A percentile compares a stretch with the other conserved stretches of the same genome.
phyloP scores from a whole-genome alignment of 2,113 vertebrate species.

The Gobio gobio region DNA sequence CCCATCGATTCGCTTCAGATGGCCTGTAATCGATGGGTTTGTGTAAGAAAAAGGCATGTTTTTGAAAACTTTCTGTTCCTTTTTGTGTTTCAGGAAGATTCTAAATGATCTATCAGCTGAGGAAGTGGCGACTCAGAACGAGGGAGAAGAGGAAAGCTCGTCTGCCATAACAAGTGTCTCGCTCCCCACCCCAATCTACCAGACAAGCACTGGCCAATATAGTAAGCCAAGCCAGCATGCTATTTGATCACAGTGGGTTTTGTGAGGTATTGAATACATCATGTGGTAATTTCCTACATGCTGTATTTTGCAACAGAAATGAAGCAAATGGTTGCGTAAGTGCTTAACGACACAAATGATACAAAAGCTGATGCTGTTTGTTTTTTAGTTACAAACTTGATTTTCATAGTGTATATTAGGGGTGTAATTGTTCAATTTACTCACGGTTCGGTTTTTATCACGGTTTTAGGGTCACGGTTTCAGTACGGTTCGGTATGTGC shows the following conservation, averaged over 20 bases:
- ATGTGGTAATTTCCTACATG: slow-evolving; percentile 11
- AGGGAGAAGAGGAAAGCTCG: slow-evolving; percentile 91
- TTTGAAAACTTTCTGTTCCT: slow-evolving; percentile 14
- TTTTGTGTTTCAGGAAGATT: slow-evolving; percentile 86
- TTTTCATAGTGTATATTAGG: background rate
- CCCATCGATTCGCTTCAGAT: no score
- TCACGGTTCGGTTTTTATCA: no score
- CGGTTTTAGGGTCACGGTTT: no score
- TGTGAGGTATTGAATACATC: background rate
- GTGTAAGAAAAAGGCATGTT: no score
- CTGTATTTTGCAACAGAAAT: slow-evolving; percentile 2
- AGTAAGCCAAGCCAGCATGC: slow-evolving; percentile 77
- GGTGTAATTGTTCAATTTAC: no score
- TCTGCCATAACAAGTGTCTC: slow-evolving; percentile 95
- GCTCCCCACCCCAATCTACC: slow-evolving; percentile 97
- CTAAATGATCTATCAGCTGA: slow-evolving; percentile 97
- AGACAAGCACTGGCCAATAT: slow-evolving; percentile 99
- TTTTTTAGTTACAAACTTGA: background rate
- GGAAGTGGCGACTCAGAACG: slow-evolving; percentile 86
- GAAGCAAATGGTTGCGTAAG: background rate
- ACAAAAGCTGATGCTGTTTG: background rate
- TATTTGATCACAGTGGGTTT: background rate
- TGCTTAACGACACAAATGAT: no score
- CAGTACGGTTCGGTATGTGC: no score
- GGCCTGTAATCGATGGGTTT: no score